Evolutionary conservation across 1,140 invertebrate genomes (phyloP).

Genomic region (Pogonomyrmex barbatus): DNA sequence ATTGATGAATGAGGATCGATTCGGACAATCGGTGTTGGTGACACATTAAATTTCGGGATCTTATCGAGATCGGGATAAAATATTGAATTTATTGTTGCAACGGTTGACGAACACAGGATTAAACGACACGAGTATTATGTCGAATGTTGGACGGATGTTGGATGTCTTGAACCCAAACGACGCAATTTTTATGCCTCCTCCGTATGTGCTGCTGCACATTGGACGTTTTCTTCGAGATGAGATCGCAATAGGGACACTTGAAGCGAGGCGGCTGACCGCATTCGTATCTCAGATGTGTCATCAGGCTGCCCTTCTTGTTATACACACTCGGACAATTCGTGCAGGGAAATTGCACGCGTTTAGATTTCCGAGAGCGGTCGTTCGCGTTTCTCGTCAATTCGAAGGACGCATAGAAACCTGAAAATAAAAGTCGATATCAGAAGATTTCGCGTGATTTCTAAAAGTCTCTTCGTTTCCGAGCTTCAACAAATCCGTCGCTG

Average conservation of each 20-base stretch:
- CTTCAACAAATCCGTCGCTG: neutral
- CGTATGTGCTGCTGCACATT: constrained; percentile 80
- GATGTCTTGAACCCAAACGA: constrained; percentile 72
- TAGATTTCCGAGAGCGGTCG: neutral
- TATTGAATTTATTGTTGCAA: constrained; percentile 5
- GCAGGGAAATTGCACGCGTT: constrained; percentile 86
- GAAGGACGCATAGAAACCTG: constrained; percentile 34
- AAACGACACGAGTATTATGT: neutral
- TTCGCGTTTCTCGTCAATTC: constrained; percentile 6
- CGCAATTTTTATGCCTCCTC: constrained; percentile 70
- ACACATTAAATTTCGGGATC: neutral
- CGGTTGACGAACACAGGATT: neutral
- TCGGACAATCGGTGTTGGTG: neutral
- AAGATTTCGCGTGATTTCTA: neutral
- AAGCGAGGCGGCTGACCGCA: constrained; percentile 87
- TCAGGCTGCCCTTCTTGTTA: constrained; percentile 86
- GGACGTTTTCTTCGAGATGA: constrained; percentile 82
- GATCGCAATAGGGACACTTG: constrained; percentile 86
- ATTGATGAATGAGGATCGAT: neutral
- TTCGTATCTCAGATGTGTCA: constrained; percentile 86
- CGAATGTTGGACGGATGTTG: neutral
- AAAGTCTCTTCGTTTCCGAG: neutral
- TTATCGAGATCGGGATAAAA: neutral
- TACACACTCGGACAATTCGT: constrained; percentile 87
- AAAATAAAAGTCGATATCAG: constrained; percentile 49